phyloP scores from a whole-genome alignment of 2,888 invertebrate genomes.

The Polia nebulosa region DNA sequence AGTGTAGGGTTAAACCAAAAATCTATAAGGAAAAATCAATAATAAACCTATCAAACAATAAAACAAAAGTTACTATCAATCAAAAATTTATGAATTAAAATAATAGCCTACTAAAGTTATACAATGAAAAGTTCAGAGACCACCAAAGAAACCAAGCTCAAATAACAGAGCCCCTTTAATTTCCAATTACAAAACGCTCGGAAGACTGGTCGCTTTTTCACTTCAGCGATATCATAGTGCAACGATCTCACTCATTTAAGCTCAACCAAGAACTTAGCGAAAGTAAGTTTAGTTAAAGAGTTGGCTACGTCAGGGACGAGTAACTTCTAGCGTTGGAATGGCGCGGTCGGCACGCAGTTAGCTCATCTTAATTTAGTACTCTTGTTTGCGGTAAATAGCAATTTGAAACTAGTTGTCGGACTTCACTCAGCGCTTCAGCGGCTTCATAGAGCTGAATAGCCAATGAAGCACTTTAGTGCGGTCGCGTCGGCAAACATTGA shows the following conservation, averaged over 20 bases:
- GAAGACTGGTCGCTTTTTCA: constrained; percentile 54
- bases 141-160: constrained; percentile 10
- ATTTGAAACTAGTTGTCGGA: constrained; percentile 84
- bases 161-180: constrained; percentile 32
- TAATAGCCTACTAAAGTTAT: constrained; percentile 13
- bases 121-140: constrained; percentile 25
- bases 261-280: constrained; percentile 67
- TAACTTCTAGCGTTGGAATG: constrained; percentile 65
- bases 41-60: background rate
- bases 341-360: constrained; percentile 75
- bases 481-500: constrained; percentile 60
- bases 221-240: constrained; percentile 65
- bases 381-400: constrained; percentile 88
- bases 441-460: constrained; percentile 72
- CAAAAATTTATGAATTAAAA: constrained; percentile 7
- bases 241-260: constrained; percentile 70
- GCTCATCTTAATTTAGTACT: constrained; percentile 86
- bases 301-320: constrained; percentile 66
- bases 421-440: constrained; percentile 72
- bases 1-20: background rate
- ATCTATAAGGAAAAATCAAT: background rate
- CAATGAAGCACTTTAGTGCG: constrained; percentile 71
- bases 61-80: constrained; percentile 26
- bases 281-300: constrained; percentile 76
- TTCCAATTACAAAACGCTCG: constrained; percentile 46